Evolutionary conservation across 1,140 invertebrate genomes (phyloP).

Genomic region (Drosophila erecta): DNA sequence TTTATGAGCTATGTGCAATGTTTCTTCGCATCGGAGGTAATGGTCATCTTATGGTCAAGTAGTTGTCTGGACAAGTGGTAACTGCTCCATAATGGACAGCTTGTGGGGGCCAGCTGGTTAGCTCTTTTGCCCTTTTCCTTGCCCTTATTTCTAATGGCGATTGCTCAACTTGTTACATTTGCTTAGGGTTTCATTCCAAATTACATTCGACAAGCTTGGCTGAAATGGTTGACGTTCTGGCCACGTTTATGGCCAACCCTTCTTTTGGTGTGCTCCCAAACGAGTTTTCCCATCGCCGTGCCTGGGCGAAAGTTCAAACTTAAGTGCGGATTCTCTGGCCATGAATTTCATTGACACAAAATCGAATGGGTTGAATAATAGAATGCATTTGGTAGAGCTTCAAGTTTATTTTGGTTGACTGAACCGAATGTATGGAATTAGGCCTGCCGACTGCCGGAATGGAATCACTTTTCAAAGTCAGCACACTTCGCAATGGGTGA

Average conservation of each 20-base stretch:
- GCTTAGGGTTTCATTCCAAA: neutral
- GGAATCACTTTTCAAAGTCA: neutral
- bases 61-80: slow-evolving; percentile 58
- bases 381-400: slow-evolving; percentile 16
- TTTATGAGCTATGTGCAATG: slow-evolving; percentile 33
- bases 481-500: neutral
- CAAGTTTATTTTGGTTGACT: slow-evolving; percentile 18
- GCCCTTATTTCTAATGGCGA: slow-evolving; percentile 30
- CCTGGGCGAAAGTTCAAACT: slow-evolving; percentile 13
- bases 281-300: neutral
- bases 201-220: slow-evolving; percentile 11
- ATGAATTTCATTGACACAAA: slow-evolving; percentile 26
- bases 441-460: neutral
- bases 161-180: slow-evolving; percentile 31
- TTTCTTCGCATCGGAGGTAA: slow-evolving; percentile 2
- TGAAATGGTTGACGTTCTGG: slow-evolving; percentile 10
- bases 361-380: slow-evolving; percentile 20
- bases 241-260: slow-evolving; percentile 14
- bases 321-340: neutral
- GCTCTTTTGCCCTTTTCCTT: slow-evolving; percentile 18
- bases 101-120: slow-evolving; percentile 32
- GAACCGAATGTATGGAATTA: neutral
- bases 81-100: slow-evolving; percentile 52
- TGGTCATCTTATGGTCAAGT: slow-evolving; percentile 20
- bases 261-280: neutral